Conservation (phyloP, 2,888 invertebrate species). For the Leucania comma region DNA sequence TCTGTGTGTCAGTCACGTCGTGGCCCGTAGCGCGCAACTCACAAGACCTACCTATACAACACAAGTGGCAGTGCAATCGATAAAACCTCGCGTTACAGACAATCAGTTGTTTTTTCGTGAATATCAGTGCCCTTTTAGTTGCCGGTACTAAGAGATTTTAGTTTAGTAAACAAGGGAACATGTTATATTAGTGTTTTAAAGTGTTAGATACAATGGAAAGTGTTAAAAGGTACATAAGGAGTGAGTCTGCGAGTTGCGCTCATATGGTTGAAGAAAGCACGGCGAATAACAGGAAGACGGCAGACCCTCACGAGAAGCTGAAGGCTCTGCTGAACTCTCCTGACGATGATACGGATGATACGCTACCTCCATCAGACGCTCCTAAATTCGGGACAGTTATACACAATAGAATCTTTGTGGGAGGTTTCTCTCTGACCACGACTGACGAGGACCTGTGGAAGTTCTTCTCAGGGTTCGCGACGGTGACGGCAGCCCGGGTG, state of each 20-base stretch:
- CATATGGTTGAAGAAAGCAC: slow-evolving; percentile 88
- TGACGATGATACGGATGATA: slow-evolving; percentile 86
- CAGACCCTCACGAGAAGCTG: slow-evolving; percentile 87
- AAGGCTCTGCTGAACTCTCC: slow-evolving; percentile 86
- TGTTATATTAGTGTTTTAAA: slow-evolving; percentile 79
- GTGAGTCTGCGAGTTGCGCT: slow-evolving; percentile 88
- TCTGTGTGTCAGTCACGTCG: slow-evolving; percentile 60
- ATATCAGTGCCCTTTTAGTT: slow-evolving; percentile 82
- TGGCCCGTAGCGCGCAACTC: slow-evolving; percentile 78
- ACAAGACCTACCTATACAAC: slow-evolving; percentile 69
- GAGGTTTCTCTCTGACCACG: slow-evolving; percentile 98
- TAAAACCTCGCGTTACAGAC: slow-evolving; percentile 68
- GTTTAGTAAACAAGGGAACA: slow-evolving; percentile 89
- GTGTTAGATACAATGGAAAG: slow-evolving; percentile 80
- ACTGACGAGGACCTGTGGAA: slow-evolving; percentile 97
- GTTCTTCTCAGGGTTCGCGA: slow-evolving; percentile 97
- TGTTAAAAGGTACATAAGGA: slow-evolving; percentile 87
- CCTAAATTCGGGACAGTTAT: slow-evolving; percentile 95
- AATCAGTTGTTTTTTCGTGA: slow-evolving; percentile 78
- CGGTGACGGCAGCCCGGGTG: slow-evolving; percentile 97
- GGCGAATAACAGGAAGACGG: slow-evolving; percentile 81
- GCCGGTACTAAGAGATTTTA: slow-evolving; percentile 79
- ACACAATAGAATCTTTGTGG: slow-evolving; percentile 98
- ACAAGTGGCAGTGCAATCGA: slow-evolving; percentile 72
- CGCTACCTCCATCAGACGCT: slow-evolving; percentile 86